A percentile compares a stretch with the other conserved stretches of the same genome.
Conservation (phyloP, 2,888 invertebrate genomes). For the Carabus problematicus region DNA sequence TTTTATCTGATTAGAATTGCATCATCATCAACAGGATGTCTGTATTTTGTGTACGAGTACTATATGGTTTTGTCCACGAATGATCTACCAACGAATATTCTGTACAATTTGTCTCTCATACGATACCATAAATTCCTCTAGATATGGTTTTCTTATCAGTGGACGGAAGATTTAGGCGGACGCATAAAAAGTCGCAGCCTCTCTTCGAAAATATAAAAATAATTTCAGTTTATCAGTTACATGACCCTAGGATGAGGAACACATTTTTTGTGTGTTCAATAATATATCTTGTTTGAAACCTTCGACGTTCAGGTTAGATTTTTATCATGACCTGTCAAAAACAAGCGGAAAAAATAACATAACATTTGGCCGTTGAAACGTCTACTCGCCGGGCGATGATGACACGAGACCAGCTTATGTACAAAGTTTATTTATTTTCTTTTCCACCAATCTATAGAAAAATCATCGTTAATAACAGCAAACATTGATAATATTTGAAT, state of each 20-base stretch:
- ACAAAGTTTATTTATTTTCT: background rate
- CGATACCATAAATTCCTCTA: no score
- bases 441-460: background rate
- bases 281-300: slow-evolving; percentile 19
- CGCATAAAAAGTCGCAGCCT: slow-evolving; percentile 21
- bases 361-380: background rate
- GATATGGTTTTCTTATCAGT: slow-evolving; percentile 24
- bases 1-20: no score
- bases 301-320: slow-evolving; percentile 34
- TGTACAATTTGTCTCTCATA: no score
- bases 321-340: slow-evolving; percentile 33
- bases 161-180: slow-evolving; percentile 25
- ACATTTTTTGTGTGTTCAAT: slow-evolving; percentile 22
- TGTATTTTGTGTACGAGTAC: no score
- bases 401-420: no score
- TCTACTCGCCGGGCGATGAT: no score
- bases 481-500: slow-evolving; percentile 17
- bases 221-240: slow-evolving; percentile 36
- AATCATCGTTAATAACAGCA: slow-evolving; percentile 1
- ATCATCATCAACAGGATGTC: no score
- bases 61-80: no score
- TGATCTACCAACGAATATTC: no score
- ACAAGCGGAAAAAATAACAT: slow-evolving; percentile 14
- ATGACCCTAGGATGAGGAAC: slow-evolving; percentile 33
- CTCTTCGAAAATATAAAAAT: slow-evolving; percentile 29